phyloP scores from a whole-genome alignment of 2,113 vertebrate species.

The Sinosuthora webbiana region DNA sequence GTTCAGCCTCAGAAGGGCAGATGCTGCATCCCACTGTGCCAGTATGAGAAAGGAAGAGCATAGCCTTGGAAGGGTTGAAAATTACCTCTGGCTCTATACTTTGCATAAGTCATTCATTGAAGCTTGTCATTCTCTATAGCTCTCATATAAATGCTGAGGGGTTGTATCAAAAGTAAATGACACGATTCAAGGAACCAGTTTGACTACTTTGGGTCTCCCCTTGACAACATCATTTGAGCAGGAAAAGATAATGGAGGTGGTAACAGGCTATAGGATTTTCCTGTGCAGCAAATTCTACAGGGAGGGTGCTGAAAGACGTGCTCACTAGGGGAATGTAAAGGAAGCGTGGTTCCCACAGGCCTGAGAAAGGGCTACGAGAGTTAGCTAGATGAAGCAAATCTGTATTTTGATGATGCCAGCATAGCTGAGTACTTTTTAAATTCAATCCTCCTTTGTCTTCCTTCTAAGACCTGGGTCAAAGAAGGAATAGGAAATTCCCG shows the following conservation, averaged over 20 bases:
- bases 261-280: background rate
- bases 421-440: background rate
- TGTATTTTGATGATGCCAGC: background rate
- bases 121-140: background rate
- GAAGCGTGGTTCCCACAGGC: background rate
- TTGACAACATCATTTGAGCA: background rate
- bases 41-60: background rate
- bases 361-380: background rate
- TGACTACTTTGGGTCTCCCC: background rate
- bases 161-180: background rate
- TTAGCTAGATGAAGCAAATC: background rate
- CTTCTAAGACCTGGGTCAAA: background rate
- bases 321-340: background rate
- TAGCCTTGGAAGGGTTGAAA: background rate
- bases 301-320: background rate
- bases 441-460: background rate
- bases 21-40: background rate
- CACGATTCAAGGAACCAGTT: background rate
- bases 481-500: background rate
- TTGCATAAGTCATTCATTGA: background rate
- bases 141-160: background rate
- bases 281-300: background rate
- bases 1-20: background rate
- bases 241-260: background rate
- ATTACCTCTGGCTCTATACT: background rate